Evolutionary conservation across 2,113 vertebrate species (phyloP).

Genomic region (Pteruthius melanotis): DNA sequence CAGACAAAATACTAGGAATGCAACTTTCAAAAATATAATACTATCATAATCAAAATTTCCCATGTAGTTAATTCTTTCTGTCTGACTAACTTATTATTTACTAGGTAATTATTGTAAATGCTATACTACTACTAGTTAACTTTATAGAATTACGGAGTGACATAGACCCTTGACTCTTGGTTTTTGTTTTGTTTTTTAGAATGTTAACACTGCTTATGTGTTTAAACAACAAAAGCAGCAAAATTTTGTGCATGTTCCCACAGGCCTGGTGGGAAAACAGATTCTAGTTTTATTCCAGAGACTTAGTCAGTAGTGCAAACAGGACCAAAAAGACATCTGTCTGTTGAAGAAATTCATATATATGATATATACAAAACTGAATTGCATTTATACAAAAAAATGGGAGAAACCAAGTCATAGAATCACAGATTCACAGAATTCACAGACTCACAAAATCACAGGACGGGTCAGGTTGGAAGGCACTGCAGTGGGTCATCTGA

Average conservation of each 20-base stretch:
- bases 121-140: not conserved
- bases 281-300: not conserved
- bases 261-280: not conserved
- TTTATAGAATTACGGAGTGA: not conserved
- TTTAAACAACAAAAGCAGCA: not conserved
- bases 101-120: not conserved
- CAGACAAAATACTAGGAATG: not conserved
- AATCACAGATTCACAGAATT: not conserved
- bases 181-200: not conserved
- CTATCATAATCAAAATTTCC: not conserved
- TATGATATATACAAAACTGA: not conserved
- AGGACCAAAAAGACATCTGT: not conserved
- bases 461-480: not conserved
- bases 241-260: not conserved
- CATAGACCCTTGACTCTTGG: fast-evolving
- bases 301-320: not conserved
- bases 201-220: not conserved
- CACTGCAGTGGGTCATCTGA: not conserved
- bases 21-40: not conserved
- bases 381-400: not conserved
- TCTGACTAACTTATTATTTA: not conserved
- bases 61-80: not conserved
- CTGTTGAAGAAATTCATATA: not conserved
- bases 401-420: not conserved
- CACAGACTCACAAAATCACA: not conserved